Conservation (phyloP, 2,113 vertebrate genomes). For the Crocuta crocuta region DNA sequence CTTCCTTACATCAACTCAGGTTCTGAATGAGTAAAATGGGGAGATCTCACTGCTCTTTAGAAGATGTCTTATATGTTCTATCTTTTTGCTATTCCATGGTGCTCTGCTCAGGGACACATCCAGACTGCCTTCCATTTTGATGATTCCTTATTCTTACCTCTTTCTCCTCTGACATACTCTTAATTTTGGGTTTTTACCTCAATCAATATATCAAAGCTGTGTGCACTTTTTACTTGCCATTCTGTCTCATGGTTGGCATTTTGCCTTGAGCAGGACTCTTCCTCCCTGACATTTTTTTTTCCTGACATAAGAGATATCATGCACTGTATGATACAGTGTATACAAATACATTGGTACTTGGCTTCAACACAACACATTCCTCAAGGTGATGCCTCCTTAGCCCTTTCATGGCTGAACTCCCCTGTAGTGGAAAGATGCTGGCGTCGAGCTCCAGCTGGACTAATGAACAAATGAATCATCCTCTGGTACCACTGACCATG, state of each 20-base stretch:
- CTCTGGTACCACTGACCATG: background rate
- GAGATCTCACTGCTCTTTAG: background rate
- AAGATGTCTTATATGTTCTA: accelerated
- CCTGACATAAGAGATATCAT: background rate
- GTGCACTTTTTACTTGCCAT: background rate
- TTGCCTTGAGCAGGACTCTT: background rate
- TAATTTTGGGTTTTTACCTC: background rate
- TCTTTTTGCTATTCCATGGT: background rate
- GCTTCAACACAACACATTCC: background rate
- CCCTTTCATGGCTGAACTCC: background rate
- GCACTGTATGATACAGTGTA: background rate
- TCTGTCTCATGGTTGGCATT: background rate
- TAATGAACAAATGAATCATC: no score
- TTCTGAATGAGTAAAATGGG: background rate
- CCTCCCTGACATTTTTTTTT: background rate
- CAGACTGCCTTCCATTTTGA: background rate
- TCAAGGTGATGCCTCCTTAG: background rate
- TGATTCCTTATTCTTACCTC: background rate
- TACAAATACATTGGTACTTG: background rate
- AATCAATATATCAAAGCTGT: background rate
- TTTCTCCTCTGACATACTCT: background rate
- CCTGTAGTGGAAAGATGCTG: background rate
- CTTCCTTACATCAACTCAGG: background rate
- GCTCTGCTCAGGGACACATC: background rate
- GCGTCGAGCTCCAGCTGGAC: background rate